phyloP scores from a whole-genome alignment of 2,113 vertebrate genomes.

The Polyodon spathula region DNA sequence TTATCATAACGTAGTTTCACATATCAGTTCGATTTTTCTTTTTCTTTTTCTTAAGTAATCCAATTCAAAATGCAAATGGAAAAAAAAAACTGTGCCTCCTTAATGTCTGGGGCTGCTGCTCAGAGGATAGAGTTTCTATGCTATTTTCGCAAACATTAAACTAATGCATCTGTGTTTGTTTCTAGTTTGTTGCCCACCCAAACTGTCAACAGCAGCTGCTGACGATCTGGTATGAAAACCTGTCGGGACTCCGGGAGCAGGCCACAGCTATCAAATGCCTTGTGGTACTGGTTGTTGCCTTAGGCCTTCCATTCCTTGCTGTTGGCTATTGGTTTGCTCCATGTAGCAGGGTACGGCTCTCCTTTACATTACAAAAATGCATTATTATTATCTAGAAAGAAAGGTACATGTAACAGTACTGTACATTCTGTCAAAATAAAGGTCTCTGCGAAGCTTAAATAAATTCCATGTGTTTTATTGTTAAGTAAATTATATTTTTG shows the following conservation, averaged over 20 bases:
- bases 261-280: conserved; percentile 74
- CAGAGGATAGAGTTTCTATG: background rate
- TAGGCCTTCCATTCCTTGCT: conserved; percentile 75
- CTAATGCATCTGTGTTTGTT: conserved; percentile 22
- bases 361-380: too few species aligned
- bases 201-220: conserved; percentile 84
- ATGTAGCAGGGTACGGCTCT: conserved; percentile 68
- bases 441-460: too few species aligned
- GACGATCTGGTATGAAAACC: conserved; percentile 85
- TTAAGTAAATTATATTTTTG: too few species aligned
- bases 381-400: too few species aligned
- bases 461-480: too few species aligned
- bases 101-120: background rate
- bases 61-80: conserved; percentile 18
- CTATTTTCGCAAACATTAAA: background rate
- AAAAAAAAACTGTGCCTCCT: background rate
- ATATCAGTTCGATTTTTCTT: background rate
- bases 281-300: conserved; percentile 72
- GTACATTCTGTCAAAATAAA: background rate
- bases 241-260: conserved; percentile 76
- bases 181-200: conserved; percentile 80
- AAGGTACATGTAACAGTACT: too few species aligned
- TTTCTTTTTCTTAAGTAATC: background rate
- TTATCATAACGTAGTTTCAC: conserved; percentile 5
- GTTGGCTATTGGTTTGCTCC: conserved; percentile 80